Percentiles rank a stretch among this genome's conserved stretches.
Evolutionary conservation across 2,888 invertebrate genomes (phyloP).

Genomic region (Drosophila planitibia): DNA sequence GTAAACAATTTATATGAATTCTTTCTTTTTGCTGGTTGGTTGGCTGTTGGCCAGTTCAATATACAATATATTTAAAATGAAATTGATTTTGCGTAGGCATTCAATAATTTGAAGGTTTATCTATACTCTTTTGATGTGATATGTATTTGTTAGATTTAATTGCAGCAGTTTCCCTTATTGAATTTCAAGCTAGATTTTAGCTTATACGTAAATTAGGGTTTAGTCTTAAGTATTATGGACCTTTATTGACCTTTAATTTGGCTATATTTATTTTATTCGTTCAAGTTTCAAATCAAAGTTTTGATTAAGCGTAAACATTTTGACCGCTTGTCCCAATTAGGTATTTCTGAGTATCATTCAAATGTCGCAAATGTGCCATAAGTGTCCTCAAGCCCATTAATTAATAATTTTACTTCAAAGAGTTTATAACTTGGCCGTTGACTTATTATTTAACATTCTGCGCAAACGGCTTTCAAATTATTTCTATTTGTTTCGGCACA

Average conservation of each 20-base stretch:
- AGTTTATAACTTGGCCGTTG: not conserved
- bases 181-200: not conserved
- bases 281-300: not conserved
- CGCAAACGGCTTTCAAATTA: slow-evolving; percentile 8
- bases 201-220: not conserved
- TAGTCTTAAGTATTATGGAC: not conserved
- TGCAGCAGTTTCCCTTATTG: no score
- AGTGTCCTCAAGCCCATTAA: not conserved
- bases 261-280: not conserved
- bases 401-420: not conserved
- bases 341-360: not conserved
- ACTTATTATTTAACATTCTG: not conserved
- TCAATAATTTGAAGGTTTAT: not conserved
- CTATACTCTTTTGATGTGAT: not conserved
- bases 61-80: not conserved
- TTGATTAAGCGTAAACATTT: not conserved
- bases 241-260: not conserved
- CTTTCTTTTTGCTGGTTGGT: not conserved
- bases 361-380: not conserved
- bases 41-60: not conserved
- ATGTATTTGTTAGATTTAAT: not conserved
- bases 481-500: not conserved
- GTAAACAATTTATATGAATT: not conserved
- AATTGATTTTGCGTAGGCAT: slow-evolving; percentile 3
- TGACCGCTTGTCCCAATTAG: not conserved